Percentiles rank a stretch among this genome's conserved stretches.
phyloP scores from a whole-genome alignment of 2,888 invertebrate genomes.

The Andrena haemorrhoa region DNA sequence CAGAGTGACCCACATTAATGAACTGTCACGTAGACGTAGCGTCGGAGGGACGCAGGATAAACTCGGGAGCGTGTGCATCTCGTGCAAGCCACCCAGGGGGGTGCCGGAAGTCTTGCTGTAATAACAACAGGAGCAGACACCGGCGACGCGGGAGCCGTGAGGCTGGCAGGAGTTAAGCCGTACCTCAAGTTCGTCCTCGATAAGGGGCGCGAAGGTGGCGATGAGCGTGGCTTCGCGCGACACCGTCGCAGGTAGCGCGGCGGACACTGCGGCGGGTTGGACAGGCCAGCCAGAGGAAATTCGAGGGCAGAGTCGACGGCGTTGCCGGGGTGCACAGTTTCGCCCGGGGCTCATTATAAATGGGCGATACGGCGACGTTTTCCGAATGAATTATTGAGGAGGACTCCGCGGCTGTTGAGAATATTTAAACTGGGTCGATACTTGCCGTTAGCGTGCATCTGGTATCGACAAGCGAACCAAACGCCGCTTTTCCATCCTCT shows the following conservation, averaged over 20 bases:
- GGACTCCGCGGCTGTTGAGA: slow-evolving; percentile 55
- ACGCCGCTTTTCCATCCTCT: slow-evolving; percentile 29
- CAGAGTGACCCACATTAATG: not conserved
- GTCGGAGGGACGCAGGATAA: not conserved
- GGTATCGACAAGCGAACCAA: slow-evolving; percentile 76
- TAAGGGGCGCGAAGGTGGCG: slow-evolving; percentile 6
- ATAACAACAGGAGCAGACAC: not conserved
- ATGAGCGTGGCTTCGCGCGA: not conserved
- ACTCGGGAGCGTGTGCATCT: not conserved
- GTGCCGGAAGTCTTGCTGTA: slow-evolving; percentile 2
- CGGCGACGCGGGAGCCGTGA: not conserved
- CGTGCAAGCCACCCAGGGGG: not conserved
- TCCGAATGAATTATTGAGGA: slow-evolving; percentile 75
- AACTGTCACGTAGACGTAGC: not conserved
- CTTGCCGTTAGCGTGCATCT: slow-evolving; percentile 73
- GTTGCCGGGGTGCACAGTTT: slow-evolving; percentile 7
- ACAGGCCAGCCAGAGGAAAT: slow-evolving; percentile 5
- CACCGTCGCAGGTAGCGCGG: not conserved
- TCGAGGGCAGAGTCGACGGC: not conserved
- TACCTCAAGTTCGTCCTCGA: slow-evolving; percentile 13
- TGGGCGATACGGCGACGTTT: slow-evolving; percentile 64
- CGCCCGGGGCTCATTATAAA: slow-evolving; percentile 63
- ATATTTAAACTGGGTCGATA: slow-evolving; percentile 74
- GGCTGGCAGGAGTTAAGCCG: not conserved
- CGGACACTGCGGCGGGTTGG: not conserved